Evolutionary conservation across 1,140 invertebrate genomes (phyloP).

Genomic region (Euglossa dilemma): DNA sequence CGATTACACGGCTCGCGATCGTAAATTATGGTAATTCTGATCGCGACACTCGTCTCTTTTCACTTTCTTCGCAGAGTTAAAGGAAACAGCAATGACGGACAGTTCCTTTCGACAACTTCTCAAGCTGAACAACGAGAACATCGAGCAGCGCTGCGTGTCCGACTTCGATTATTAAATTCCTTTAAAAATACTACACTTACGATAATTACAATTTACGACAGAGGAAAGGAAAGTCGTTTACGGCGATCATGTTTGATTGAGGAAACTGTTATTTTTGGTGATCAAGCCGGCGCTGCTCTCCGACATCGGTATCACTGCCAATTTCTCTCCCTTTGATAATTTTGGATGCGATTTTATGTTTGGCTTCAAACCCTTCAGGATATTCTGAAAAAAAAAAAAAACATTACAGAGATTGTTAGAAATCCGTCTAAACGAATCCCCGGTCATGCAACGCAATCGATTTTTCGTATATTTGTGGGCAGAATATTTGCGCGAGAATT

Average conservation of each 20-base stretch:
- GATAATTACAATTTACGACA: conserved; percentile 51
- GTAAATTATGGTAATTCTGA: neutral
- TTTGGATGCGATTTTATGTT: conserved; percentile 81
- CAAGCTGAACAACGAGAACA: neutral
- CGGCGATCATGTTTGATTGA: conserved; percentile 74
- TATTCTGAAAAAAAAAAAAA: conserved; percentile 76
- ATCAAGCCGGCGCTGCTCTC: conserved; percentile 81
- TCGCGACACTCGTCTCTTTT: neutral
- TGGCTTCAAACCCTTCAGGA: conserved; percentile 80
- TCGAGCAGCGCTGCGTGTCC: neutral
- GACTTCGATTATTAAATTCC: neutral
- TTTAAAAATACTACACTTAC: conserved; percentile 59
- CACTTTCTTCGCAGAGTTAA: neutral
- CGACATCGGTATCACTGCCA: conserved; percentile 80
- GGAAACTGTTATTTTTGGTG: conserved; percentile 79
- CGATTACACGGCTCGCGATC: no score
- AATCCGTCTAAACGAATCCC: no score
- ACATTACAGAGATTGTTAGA: no score
- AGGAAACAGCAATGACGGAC: neutral
- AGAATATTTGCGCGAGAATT: no score
- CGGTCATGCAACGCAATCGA: no score
- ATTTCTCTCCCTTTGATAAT: conserved; percentile 79
- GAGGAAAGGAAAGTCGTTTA: conserved; percentile 21
- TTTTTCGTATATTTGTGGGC: no score
- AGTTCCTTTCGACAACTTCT: neutral